These are phyloP conservation scores for Alosa alosa DNA, from an alignment of 2,113 vertebrate genomes.

Conservation along the genomic window DNA sequence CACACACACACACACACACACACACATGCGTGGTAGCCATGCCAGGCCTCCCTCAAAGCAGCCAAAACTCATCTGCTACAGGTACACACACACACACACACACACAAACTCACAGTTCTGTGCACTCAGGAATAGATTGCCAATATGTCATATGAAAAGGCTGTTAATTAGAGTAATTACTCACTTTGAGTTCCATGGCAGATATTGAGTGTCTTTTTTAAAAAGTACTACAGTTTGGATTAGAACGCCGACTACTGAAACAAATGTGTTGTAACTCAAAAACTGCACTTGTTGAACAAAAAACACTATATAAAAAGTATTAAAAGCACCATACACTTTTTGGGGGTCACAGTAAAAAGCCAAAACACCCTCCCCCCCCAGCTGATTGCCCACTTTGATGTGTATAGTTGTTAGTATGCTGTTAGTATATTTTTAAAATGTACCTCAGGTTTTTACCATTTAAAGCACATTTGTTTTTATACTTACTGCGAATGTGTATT, in stretches of 20 bases:
- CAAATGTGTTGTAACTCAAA: not conserved
- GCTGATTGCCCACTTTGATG: not conserved
- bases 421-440: too few relatives aligned
- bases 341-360: not conserved
- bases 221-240: slow-evolving; percentile 33
- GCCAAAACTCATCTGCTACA: slow-evolving; percentile 21
- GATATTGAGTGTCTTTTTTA: slow-evolving; percentile 60
- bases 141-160: slow-evolving; percentile 62
- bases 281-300: not conserved
- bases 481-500: not conserved
- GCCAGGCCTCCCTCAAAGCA: slow-evolving; percentile 19
- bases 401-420: not conserved
- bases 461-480: not conserved
- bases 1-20: slow-evolving; percentile 29
- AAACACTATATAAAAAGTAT: not conserved
- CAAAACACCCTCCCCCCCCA: not conserved
- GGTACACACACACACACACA: slow-evolving; percentile 20
- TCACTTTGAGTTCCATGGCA: slow-evolving; percentile 60
- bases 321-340: not conserved
- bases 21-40: not conserved
- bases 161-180: slow-evolving; percentile 76
- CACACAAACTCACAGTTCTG: not conserved
- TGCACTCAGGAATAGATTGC: slow-evolving; percentile 27
- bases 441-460: not conserved
- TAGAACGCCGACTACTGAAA: not conserved